phyloP scores from a whole-genome alignment of 2,113 vertebrate genomes.

The Oxygymnocypris stewartii region DNA sequence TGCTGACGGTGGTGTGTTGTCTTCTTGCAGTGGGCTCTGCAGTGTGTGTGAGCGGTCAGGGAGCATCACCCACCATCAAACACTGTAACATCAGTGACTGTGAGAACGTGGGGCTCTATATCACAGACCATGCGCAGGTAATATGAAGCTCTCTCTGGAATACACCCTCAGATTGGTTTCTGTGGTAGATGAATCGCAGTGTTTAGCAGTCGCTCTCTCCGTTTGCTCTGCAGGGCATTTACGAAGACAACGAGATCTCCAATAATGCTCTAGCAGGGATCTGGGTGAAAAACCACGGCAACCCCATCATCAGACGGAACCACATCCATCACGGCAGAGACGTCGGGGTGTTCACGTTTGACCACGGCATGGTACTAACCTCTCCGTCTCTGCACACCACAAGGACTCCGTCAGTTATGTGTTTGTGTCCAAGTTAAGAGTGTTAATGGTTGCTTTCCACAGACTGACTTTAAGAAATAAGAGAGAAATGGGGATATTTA shows the following conservation, averaged over 20 bases:
- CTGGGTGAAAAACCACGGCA: constrained; percentile 99
- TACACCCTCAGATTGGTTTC: not conserved
- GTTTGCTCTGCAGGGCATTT: constrained; percentile 84
- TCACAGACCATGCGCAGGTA: constrained; percentile 99
- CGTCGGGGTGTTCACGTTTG: constrained; percentile 97
- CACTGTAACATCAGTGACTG: constrained; percentile 99
- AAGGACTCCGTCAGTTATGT: not conserved
- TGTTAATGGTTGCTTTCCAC: not conserved
- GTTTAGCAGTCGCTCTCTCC: not conserved
- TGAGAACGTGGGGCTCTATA: constrained; percentile 98
- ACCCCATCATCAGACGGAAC: constrained; percentile 97
- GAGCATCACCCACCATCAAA: constrained; percentile 96
- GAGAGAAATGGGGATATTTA: not conserved
- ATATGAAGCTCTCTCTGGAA: not conserved
- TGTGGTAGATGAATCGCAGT: not conserved
- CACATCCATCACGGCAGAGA: constrained; percentile 98
- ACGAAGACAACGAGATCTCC: constrained; percentile 98
- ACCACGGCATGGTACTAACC: constrained; percentile 93
- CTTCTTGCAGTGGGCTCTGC: constrained; percentile 89
- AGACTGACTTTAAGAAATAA: too few species aligned
- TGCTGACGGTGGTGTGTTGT: constrained; percentile 22
- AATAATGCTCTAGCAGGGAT: constrained; percentile 98
- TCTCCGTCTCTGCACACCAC: not conserved
- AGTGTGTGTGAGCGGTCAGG: constrained; percentile 96
- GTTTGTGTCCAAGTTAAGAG: not conserved